These are phyloP conservation scores for Drosophila fulvimacula DNA, from an alignment of 2,888 invertebrate genomes.

Conservation along the genomic window DNA sequence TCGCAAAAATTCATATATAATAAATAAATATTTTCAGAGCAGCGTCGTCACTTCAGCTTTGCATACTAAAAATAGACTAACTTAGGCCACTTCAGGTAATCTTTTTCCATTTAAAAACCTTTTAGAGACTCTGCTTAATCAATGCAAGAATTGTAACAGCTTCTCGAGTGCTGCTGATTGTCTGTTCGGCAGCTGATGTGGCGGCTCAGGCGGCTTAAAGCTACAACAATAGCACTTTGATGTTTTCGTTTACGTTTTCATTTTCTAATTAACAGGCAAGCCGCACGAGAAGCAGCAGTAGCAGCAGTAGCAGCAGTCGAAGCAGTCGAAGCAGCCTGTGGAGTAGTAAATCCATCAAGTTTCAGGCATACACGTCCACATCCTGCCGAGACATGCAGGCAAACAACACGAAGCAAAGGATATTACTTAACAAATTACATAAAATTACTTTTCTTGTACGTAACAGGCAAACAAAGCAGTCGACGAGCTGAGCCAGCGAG, in stretches of 20 bases:
- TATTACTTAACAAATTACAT: slow-evolving; percentile 81
- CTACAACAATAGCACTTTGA: slow-evolving; percentile 56
- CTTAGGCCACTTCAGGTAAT: neutral
- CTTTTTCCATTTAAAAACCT: neutral
- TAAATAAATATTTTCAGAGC: neutral
- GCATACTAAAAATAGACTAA: neutral
- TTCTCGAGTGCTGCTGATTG: slow-evolving; percentile 14
- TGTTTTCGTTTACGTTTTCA: slow-evolving; percentile 63
- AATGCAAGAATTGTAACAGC: neutral
- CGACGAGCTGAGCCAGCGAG: neutral
- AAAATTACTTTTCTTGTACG: slow-evolving; percentile 76
- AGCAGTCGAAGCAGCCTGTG: slow-evolving; percentile 13
- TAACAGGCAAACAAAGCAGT: slow-evolving; percentile 54
- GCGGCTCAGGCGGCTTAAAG: slow-evolving; percentile 45
- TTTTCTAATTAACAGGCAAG: slow-evolving; percentile 62
- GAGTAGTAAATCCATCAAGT: slow-evolving; percentile 60
- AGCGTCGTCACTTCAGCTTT: neutral
- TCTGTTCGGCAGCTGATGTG: slow-evolving; percentile 19
- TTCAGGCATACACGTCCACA: slow-evolving; percentile 37
- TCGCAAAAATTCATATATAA: neutral
- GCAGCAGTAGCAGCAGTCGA: neutral
- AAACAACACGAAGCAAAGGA: slow-evolving; percentile 58
- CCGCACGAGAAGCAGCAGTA: slow-evolving; percentile 11
- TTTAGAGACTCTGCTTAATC: neutral
- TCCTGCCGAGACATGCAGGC: slow-evolving; percentile 69